These are phyloP conservation scores for Chironomus tentans DNA, from an alignment of 2,888 invertebrate species.

Conservation along the genomic window DNA sequence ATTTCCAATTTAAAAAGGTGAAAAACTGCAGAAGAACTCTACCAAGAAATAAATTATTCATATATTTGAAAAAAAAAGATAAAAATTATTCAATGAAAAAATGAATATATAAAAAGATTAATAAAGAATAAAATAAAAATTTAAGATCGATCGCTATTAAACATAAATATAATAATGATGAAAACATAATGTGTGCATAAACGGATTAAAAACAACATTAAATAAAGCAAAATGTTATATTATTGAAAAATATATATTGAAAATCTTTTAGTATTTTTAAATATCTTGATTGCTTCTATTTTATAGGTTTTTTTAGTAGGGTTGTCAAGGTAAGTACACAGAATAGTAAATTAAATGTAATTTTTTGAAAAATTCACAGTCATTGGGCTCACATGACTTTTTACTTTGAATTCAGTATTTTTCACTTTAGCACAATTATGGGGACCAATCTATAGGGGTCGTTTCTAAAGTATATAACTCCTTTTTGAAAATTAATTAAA, in stretches of 20 bases:
- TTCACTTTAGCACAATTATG: too few relatives aligned
- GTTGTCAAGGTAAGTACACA: too few relatives aligned
- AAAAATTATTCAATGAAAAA: slow-evolving; percentile 12
- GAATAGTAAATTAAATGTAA: too few relatives aligned
- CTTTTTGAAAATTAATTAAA: too few relatives aligned
- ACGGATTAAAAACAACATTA: slow-evolving; percentile 22
- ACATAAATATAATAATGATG: not conserved
- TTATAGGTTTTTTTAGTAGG: not conserved
- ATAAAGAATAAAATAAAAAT: slow-evolving; percentile 6
- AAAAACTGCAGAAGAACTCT: not conserved
- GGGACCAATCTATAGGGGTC: too few relatives aligned
- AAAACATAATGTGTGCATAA: slow-evolving; percentile 20
- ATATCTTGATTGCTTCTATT: not conserved
- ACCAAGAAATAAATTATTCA: slow-evolving; percentile 2
- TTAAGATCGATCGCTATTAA: slow-evolving; percentile 25
- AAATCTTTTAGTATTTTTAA: not conserved
- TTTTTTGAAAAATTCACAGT: too few relatives aligned
- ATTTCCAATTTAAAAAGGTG: not conserved
- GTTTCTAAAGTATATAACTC: too few relatives aligned
- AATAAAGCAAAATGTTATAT: slow-evolving; percentile 24
- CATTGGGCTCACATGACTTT: too few relatives aligned
- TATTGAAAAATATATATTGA: slow-evolving; percentile 12
- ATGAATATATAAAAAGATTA: not conserved
- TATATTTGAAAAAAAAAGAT: not conserved
- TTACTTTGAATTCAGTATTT: too few relatives aligned